Percentiles rank a stretch among this genome's conserved stretches.
phyloP scores from a whole-genome alignment of 2,888 invertebrate species.

The Drosophila paranaensis region DNA sequence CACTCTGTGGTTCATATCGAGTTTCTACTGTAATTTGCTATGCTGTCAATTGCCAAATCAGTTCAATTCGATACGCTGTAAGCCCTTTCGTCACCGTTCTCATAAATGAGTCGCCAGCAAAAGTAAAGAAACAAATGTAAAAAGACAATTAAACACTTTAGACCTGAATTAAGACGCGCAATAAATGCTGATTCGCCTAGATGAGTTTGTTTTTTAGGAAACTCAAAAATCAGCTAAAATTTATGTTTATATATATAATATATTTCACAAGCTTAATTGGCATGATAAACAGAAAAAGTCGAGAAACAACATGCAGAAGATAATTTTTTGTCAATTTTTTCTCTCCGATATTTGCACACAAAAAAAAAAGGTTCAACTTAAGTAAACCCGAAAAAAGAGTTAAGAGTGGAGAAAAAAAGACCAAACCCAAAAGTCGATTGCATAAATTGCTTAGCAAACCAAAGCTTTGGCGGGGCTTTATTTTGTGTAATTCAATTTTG shows the following conservation, averaged over 20 bases:
- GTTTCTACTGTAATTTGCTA: background rate
- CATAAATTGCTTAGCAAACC: slow-evolving; percentile 61
- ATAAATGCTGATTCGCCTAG: slow-evolving; percentile 22
- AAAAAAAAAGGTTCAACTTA: slow-evolving; percentile 35
- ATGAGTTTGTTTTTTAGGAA: slow-evolving; percentile 6
- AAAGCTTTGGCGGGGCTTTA: background rate
- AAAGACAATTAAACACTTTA: slow-evolving; percentile 36
- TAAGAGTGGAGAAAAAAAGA: background rate
- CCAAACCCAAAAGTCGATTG: slow-evolving; percentile 51
- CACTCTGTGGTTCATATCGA: background rate
- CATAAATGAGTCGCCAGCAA: slow-evolving; percentile 16
- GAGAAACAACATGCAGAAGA: slow-evolving; percentile 36
- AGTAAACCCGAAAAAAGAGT: slow-evolving; percentile 28
- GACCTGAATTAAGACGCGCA: slow-evolving; percentile 15
- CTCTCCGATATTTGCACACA: slow-evolving; percentile 58
- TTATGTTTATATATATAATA: background rate
- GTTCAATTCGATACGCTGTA: background rate
- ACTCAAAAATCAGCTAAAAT: slow-evolving; percentile 53
- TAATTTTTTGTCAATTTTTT: slow-evolving; percentile 23
- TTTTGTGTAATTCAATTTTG: slow-evolving; percentile 67
- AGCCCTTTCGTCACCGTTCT: slow-evolving; percentile 4
- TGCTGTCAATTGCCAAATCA: slow-evolving; percentile 8
- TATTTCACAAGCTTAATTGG: slow-evolving; percentile 65
- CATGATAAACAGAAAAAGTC: slow-evolving; percentile 60
- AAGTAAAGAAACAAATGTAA: slow-evolving; percentile 24